A percentile compares a stretch with the other conserved stretches of the same genome.
Conservation (phyloP, 2,888 invertebrate genomes). For the Hypomecis atomaria region DNA sequence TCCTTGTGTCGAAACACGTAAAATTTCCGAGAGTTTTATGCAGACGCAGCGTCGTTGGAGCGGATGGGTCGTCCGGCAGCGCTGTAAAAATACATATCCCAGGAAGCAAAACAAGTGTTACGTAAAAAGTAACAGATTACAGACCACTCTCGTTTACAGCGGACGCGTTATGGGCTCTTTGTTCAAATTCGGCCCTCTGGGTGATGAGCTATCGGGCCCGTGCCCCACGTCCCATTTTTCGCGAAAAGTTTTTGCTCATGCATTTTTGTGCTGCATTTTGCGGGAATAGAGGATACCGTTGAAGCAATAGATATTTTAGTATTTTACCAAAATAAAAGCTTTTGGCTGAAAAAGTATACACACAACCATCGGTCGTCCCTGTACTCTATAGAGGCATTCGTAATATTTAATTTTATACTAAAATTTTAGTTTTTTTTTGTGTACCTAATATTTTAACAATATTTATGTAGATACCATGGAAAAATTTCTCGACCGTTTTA, state of each 20-base stretch:
- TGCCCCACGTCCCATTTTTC: slow-evolving; percentile 20
- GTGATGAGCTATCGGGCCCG: slow-evolving; percentile 45
- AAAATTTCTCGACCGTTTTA: no score
- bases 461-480: no score
- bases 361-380: no score
- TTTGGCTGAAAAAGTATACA: no score
- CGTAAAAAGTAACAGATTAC: slow-evolving; percentile 71
- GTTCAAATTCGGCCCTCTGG: slow-evolving; percentile 49
- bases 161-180: slow-evolving; percentile 53
- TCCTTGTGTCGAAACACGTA: slow-evolving; percentile 73
- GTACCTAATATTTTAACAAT: no score
- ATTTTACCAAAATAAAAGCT: no score
- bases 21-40: slow-evolving; percentile 71
- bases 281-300: background rate
- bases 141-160: slow-evolving; percentile 67
- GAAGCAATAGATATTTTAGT: no score
- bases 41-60: slow-evolving; percentile 69
- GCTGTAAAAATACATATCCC: slow-evolving; percentile 68
- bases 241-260: slow-evolving; percentile 27
- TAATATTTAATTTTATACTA: no score
- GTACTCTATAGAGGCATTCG: no score
- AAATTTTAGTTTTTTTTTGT: no score
- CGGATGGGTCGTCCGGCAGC: slow-evolving; percentile 62
- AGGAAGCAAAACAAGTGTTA: slow-evolving; percentile 64
- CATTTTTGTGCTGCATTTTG: slow-evolving; percentile 29